Conservation (phyloP, 1,140 invertebrate species). For the Bombus sibiricus region DNA sequence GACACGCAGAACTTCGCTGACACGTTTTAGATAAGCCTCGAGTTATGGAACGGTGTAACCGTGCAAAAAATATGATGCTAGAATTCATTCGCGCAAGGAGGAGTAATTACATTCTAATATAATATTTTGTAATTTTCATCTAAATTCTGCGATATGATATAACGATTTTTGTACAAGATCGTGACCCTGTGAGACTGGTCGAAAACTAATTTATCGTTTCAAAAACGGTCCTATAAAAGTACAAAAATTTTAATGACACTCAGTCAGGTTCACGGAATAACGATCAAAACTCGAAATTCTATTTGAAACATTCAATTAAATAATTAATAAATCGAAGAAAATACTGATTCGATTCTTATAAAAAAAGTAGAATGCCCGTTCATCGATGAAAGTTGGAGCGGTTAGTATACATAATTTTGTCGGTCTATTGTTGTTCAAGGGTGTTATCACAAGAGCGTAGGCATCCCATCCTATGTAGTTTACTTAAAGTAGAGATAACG, state of each 20-base stretch:
- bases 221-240: background rate
- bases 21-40: background rate
- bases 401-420: background rate
- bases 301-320: background rate
- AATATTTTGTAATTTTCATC: background rate
- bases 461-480: constrained; percentile 20
- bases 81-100: no score
- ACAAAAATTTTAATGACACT: no score
- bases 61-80: no score
- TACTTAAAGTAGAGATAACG: constrained; percentile 52
- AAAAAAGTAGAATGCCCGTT: background rate
- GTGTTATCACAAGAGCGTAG: constrained; percentile 27
- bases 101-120: background rate
- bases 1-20: background rate
- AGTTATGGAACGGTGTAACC: no score
- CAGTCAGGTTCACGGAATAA: background rate
- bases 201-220: background rate
- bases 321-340: background rate
- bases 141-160: background rate
- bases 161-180: no score
- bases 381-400: background rate
- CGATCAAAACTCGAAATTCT: background rate
- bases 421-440: constrained; percentile 2
- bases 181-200: no score
- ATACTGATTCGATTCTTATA: background rate